Percentiles rank a stretch among this genome's conserved stretches.
Evolutionary conservation across 2,113 vertebrate species (phyloP).

Genomic region (Eudyptes chrysolophus): DNA sequence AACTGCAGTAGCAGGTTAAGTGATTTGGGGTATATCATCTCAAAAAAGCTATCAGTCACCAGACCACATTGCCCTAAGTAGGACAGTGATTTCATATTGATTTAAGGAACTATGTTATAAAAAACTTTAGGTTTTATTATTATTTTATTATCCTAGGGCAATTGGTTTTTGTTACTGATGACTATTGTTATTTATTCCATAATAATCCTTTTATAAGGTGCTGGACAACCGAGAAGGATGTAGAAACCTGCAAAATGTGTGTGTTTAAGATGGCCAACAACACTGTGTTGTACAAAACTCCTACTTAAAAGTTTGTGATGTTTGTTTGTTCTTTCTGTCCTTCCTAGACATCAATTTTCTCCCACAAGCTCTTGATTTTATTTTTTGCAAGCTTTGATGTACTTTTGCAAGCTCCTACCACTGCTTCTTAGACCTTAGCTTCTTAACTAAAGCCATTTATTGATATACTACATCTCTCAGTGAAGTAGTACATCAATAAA

Average conservation of each 20-base stretch:
- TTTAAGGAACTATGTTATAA: too few relatives aligned
- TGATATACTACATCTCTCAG: slow-evolving; percentile 67
- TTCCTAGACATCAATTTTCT: slow-evolving; percentile 65
- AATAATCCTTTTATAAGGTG: neutral
- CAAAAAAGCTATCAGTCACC: neutral
- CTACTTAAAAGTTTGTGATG: slow-evolving; percentile 42
- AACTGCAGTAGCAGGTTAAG: neutral
- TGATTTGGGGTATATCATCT: neutral
- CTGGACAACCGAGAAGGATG: neutral
- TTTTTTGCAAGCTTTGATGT: slow-evolving; percentile 67
- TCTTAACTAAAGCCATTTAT: slow-evolving; percentile 73
- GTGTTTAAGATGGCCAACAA: neutral
- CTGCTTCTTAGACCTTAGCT: slow-evolving; percentile 69
- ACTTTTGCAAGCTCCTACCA: slow-evolving; percentile 40
- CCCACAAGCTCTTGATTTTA: slow-evolving; percentile 53
- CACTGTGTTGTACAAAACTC: neutral
- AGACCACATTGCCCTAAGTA: neutral
- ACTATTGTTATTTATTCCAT: neutral
- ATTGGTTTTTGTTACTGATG: neutral
- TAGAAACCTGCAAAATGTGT: neutral
- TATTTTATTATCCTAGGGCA: neutral
- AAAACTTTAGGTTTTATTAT: too few relatives aligned
- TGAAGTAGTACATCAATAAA: slow-evolving; percentile 72
- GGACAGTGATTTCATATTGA: neutral
- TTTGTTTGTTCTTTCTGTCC: slow-evolving; percentile 57